Base-by-base conservation (phyloP, 92 coral and sea anemone genomes). In the Palythoa caribaeorum region DNA sequence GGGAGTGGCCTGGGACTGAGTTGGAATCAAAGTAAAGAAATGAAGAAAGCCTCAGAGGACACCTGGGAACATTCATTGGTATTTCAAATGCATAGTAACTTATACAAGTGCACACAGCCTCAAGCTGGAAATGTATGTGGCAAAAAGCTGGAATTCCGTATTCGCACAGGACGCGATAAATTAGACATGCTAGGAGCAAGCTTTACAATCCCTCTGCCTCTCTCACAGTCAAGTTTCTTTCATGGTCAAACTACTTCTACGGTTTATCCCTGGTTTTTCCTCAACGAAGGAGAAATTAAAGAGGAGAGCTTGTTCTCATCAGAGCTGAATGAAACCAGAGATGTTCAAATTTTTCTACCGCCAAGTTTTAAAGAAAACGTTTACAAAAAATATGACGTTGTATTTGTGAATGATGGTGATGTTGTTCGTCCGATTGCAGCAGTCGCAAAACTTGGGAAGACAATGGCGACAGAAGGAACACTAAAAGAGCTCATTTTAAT, bases 201-300 rank as follows among this genome's bases (percentile, higher is more conserved):
- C 73, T 90, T 90, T 69, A 83, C 71, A 0, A 21, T 86, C 12
- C 21, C 80, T 12, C 51, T 85, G 36, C 86, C 83, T 47, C 86
- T 36, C 15, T 90, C 92, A 51, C 77, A 77, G 3, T 19, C 77
- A 20, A 5, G 38, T 13, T n/a, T 69, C 59, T 76, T 38, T 3
- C 65, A 5, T 28, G 72, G 65, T 53, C 63, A 55, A 35, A 40
- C 40, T 84, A 84, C 44, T 38, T 53, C 63, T 78, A 12, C 70
- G 0, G 74, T 38, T 76, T 85, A 70, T 60, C 92, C 92, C 17
- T 90, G 92, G 92, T 90, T 90, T 71, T 90, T 85, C 54, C 54
- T 37, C 15, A 51, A 78, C 57, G 47, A 71, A 72, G 87, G 87
- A 16, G 38, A 69, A 15, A 52, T 73, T 54, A 85, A 19, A 77